Evolutionary conservation across 2,888 invertebrate species (phyloP).

Genomic region (Catocala sponsa): DNA sequence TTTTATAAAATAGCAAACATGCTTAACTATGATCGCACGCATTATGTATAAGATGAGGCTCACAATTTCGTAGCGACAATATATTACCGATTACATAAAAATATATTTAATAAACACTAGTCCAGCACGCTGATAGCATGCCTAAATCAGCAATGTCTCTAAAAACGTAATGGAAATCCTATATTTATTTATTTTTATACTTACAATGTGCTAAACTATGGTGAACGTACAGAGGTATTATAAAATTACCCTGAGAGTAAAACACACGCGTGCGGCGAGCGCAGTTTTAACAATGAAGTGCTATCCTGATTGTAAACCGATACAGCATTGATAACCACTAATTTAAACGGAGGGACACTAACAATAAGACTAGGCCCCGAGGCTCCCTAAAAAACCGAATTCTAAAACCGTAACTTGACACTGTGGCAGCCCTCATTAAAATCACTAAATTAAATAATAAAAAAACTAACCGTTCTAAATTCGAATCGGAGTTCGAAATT

Average conservation of each 20-base stretch:
- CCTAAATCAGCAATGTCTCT: too few species aligned
- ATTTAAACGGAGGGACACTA: conserved; percentile 68
- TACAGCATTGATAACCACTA: conserved; percentile 76
- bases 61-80: too few species aligned
- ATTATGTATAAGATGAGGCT: too few species aligned
- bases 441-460: conserved; percentile 70
- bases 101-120: too few species aligned
- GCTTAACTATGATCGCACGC: too few species aligned
- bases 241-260: background rate
- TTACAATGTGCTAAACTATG: too few species aligned
- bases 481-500: conserved; percentile 51
- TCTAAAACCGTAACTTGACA: conserved; percentile 77
- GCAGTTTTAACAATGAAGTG: conserved; percentile 35
- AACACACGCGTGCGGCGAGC: conserved; percentile 16
- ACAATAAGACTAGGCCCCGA: conserved; percentile 65
- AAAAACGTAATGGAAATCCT: too few species aligned
- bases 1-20: too few species aligned
- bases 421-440: conserved; percentile 76
- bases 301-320: conserved; percentile 72
- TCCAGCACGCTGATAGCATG: too few species aligned
- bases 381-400: conserved; percentile 67
- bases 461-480: conserved; percentile 45
- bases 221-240: too few species aligned
- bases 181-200: too few species aligned
- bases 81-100: too few species aligned